These are phyloP conservation scores for Semibalanus balanoides DNA, from an alignment of 1,140 invertebrate species.

Conservation along the genomic window DNA sequence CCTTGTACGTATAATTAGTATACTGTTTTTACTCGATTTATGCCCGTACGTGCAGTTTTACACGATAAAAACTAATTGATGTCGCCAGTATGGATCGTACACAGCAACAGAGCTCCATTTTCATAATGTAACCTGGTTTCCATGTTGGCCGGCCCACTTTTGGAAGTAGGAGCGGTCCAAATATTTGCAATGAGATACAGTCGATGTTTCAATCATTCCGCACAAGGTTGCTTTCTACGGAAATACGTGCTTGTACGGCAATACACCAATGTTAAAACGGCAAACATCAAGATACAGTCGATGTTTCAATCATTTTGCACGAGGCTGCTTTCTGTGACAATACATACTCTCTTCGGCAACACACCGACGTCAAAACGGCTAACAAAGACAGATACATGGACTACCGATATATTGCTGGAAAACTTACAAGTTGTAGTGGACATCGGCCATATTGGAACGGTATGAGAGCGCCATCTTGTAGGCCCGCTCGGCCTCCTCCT, in stretches of 20 bases:
- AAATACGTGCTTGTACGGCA: not conserved
- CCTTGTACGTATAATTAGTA: not conserved
- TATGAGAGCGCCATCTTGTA: constrained; percentile 70
- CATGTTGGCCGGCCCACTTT: no score
- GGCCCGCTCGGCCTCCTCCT: constrained; percentile 69
- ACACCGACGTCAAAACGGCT: not conserved
- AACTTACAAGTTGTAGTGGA: constrained; percentile 95
- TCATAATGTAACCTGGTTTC: no score
- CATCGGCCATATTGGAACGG: constrained; percentile 89
- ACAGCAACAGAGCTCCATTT: no score
- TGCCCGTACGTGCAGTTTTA: no score
- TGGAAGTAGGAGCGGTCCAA: no score
- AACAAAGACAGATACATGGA: not conserved
- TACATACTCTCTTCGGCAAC: not conserved
- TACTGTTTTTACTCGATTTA: no score
- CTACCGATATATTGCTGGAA: not conserved
- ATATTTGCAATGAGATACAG: no score
- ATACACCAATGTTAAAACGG: not conserved
- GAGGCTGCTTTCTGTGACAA: not conserved
- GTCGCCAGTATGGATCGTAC: no score
- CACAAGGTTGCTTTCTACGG: not conserved
- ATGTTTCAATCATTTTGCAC: no score
- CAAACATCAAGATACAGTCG: no score
- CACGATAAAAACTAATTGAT: no score
- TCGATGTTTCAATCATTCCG: no score